phyloP scores from a whole-genome alignment of 2,797 vertebrate genomes.

The Gymnothorax javanicus region DNA sequence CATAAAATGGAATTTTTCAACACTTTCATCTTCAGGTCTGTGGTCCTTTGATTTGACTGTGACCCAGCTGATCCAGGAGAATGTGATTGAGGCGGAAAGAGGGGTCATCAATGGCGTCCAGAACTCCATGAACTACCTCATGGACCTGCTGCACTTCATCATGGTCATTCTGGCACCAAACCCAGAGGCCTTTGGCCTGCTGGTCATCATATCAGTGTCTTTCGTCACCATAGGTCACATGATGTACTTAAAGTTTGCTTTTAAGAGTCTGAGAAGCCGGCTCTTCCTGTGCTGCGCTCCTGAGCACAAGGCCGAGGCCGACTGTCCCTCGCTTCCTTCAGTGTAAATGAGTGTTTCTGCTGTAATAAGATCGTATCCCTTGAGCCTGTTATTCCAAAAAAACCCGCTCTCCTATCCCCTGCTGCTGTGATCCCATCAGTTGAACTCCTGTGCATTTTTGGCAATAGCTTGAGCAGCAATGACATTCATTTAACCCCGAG shows the following conservation, averaged over 20 bases:
- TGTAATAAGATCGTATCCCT: conserved; percentile 60
- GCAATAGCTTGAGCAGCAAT: conserved; percentile 46
- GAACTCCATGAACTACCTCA: conserved; percentile 99
- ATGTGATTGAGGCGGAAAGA: conserved; percentile 92
- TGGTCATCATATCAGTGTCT: conserved; percentile 95
- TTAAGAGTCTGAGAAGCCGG: conserved; percentile 83
- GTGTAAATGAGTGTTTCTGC: conserved; percentile 59
- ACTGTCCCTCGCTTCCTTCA: conserved; percentile 66
- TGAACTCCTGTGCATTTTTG: conserved; percentile 51
- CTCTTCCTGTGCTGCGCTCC: conserved; percentile 85
- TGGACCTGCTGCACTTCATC: conserved; percentile 98
- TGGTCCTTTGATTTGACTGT: conserved; percentile 98
- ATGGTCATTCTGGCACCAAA: conserved; percentile 98
- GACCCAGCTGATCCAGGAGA: conserved; percentile 97
- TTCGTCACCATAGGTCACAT: conserved; percentile 94
- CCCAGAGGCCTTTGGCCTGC: conserved; percentile 91
- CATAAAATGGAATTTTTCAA: neutral
- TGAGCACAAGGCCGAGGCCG: conserved; percentile 73
- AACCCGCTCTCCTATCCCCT: neutral
- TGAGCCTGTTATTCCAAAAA: conserved; percentile 33
- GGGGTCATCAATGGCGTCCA: conserved; percentile 97
- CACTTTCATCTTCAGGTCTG: conserved; percentile 75
- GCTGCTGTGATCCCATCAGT: conserved; percentile 38
- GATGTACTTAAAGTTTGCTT: conserved; percentile 96
- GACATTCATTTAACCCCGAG: conserved; percentile 25